Conservation (phyloP, 2,797 vertebrate species). For the Eupleurogrammus muticus region DNA sequence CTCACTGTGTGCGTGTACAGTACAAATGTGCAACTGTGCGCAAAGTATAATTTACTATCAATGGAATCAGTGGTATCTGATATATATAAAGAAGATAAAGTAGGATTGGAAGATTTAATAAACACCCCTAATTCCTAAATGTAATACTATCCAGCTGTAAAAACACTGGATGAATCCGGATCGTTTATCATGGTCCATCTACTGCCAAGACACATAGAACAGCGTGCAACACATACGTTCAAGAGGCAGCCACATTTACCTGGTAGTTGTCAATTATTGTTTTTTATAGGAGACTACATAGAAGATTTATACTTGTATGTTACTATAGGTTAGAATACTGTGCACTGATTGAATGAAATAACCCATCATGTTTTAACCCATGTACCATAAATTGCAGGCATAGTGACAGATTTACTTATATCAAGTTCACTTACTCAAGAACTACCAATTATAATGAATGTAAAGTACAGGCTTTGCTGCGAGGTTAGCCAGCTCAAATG, state of each 20-base stretch:
- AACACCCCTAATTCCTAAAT: constrained; percentile 61
- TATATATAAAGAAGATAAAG: constrained; percentile 52
- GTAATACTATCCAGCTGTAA: constrained; percentile 70
- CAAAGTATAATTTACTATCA: constrained; percentile 9
- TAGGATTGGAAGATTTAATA: constrained; percentile 54
- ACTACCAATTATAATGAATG: too few species aligned
- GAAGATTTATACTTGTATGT: background rate
- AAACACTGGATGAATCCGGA: constrained; percentile 58
- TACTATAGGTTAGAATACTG: background rate
- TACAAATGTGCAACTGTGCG: background rate
- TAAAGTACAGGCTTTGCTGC: background rate
- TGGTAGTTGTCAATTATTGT: background rate
- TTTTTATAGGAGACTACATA: constrained; percentile 1
- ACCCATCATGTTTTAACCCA: too few species aligned
- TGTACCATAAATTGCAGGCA: too few species aligned
- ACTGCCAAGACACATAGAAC: constrained; percentile 63
- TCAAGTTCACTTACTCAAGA: too few species aligned
- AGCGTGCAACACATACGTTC: constrained; percentile 27
- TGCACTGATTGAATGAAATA: too few species aligned
- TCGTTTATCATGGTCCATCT: constrained; percentile 52
- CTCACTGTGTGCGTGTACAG: background rate
- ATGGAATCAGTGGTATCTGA: constrained; percentile 34
- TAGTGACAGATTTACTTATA: too few species aligned
- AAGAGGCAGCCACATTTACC: background rate
- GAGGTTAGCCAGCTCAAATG: constrained; percentile 6